These are phyloP conservation scores for Caenorhabditis elegans DNA, from an alignment of 1,140 invertebrate species.

Conservation along the genomic window WBcel235 BX284604.4:7642001-7642500, in stretches of 20 bases:
- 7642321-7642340: constrained; percentile 19
- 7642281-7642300: neutral
- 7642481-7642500: neutral
- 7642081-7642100: neutral
- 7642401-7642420: constrained; percentile 34
- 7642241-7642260: constrained; percentile 14
- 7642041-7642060: constrained; percentile 20
- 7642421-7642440: constrained; percentile 10
- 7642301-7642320: neutral
- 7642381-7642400: neutral
- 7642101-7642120: neutral
- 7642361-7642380: constrained; percentile 21
- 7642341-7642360: constrained; percentile 20
- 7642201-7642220: constrained; percentile 18
- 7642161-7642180: constrained; percentile 31
- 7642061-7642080: neutral
- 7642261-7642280: neutral
- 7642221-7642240: constrained; percentile 18
- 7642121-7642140: neutral
- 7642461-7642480: constrained; percentile 7
- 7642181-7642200: constrained; percentile 27
- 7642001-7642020: constrained; percentile 24
- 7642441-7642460: neutral
- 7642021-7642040: neutral
- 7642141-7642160: constrained; percentile 17